Evolutionary conservation across 64 coral and sea anemone genomes (phyloP).

Genomic region (Stichodactyla mertensii): DNA sequence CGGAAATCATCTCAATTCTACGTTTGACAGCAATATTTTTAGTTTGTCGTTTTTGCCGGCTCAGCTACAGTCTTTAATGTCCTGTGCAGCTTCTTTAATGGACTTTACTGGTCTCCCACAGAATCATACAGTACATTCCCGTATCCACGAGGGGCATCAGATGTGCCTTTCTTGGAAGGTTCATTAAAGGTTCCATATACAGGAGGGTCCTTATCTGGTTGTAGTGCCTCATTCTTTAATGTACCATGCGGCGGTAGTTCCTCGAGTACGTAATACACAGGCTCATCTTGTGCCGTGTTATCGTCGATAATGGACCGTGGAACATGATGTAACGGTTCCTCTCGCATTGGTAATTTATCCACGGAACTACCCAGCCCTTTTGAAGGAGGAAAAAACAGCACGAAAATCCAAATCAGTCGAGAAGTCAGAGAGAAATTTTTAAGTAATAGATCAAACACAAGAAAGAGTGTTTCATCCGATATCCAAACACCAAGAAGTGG

Average conservation of each 20-base stretch:
- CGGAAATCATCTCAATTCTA: too few species aligned
- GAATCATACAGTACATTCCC: background rate
- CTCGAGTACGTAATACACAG: background rate
- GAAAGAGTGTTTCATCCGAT: too few species aligned
- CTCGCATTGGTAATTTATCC: background rate
- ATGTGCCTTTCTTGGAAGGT: background rate
- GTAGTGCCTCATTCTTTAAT: background rate
- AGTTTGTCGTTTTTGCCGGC: background rate
- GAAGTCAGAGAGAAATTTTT: too few species aligned
- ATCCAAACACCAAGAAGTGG: too few species aligned
- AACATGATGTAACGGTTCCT: background rate
- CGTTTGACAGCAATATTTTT: too few species aligned
- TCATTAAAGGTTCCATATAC: conserved; percentile 11
- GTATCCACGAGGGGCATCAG: background rate
- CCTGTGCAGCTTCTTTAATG: background rate
- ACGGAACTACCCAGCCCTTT: background rate
- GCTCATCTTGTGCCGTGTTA: background rate
- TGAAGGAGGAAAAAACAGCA: background rate
- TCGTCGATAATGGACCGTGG: background rate
- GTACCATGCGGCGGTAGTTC: background rate
- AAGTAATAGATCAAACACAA: too few species aligned
- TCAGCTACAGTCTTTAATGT: background rate
- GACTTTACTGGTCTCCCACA: background rate
- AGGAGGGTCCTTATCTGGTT: background rate
- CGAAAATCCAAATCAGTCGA: too few species aligned